These are phyloP conservation scores for Podarcis siculus DNA, from an alignment of 2,797 vertebrate species.

Conservation along the genomic window DNA sequence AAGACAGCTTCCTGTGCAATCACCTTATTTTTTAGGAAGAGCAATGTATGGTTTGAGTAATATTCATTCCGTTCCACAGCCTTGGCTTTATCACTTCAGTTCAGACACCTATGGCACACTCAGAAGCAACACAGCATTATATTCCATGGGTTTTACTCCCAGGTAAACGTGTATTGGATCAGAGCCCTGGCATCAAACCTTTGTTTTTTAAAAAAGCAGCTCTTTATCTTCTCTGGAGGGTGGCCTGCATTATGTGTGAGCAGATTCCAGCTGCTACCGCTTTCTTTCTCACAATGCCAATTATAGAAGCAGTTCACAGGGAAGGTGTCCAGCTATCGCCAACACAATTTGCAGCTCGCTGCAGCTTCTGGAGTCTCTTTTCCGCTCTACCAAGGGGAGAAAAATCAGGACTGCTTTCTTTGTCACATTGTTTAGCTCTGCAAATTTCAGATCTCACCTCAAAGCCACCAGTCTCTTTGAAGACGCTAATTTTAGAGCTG, in stretches of 20 bases:
- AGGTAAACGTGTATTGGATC: background rate
- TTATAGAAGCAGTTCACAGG: background rate
- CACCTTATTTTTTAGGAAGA: background rate
- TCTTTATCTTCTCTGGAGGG: conserved; percentile 24
- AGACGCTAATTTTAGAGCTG: background rate
- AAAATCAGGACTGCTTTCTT: background rate
- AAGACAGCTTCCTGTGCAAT: too few species aligned
- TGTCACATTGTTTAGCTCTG: background rate
- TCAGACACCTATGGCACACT: background rate
- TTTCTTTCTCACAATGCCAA: conserved; percentile 30
- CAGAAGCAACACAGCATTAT: background rate
- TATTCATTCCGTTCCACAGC: background rate
- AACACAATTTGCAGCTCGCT: conserved; percentile 8
- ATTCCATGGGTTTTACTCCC: background rate
- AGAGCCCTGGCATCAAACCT: conserved; percentile 1
- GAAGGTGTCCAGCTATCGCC: background rate
- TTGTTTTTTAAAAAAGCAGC: background rate
- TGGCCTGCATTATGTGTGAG: background rate
- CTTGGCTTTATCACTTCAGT: background rate
- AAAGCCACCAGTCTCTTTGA: background rate
- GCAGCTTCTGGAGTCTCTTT: background rate
- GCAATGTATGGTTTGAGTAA: background rate
- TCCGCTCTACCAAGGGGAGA: background rate
- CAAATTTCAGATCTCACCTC: background rate
- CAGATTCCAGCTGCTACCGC: background rate